Evolutionary conservation across 2,888 invertebrate genomes (phyloP).

Genomic region (Hylaea fasciaria): DNA sequence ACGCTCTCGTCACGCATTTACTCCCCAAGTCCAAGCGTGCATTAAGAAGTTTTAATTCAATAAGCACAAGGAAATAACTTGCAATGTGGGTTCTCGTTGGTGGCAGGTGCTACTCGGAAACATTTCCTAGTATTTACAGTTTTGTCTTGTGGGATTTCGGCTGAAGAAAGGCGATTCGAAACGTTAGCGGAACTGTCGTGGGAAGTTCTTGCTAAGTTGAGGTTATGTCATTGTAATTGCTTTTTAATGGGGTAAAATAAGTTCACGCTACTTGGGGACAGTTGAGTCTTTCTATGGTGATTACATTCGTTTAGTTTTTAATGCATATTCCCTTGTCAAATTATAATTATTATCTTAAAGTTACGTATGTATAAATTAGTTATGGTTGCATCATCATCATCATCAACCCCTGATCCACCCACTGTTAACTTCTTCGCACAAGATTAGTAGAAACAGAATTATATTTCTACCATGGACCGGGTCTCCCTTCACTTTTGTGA

Average conservation of each 20-base stretch:
- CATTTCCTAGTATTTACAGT: conserved; percentile 40
- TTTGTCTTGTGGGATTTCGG: conserved; percentile 35
- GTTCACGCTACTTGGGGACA: background rate
- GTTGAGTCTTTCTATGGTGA: conserved; percentile 1
- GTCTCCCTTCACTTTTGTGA: too few relatives aligned
- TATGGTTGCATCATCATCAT: too few relatives aligned
- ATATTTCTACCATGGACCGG: too few relatives aligned
- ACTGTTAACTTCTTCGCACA: too few relatives aligned
- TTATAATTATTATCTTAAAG: too few relatives aligned
- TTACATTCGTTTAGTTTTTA: background rate
- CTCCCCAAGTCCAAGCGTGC: too few relatives aligned
- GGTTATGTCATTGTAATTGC: conserved; percentile 11
- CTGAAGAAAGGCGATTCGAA: conserved; percentile 37
- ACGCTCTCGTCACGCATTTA: too few relatives aligned
- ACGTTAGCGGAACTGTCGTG: conserved; percentile 36
- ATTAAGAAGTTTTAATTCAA: too few relatives aligned
- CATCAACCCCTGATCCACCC: too few relatives aligned
- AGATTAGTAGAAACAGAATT: too few relatives aligned
- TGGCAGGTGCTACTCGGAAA: conserved; percentile 23
- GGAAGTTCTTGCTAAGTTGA: conserved; percentile 20
- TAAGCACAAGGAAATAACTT: too few relatives aligned
- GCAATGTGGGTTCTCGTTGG: conserved; percentile 19
- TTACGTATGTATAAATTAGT: too few relatives aligned
- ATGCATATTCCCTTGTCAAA: background rate
- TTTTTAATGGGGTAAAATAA: conserved; percentile 8